These are phyloP conservation scores for Drosophila quasianomalipes DNA, from an alignment of 2,888 invertebrate species.

Conservation along the genomic window DNA sequence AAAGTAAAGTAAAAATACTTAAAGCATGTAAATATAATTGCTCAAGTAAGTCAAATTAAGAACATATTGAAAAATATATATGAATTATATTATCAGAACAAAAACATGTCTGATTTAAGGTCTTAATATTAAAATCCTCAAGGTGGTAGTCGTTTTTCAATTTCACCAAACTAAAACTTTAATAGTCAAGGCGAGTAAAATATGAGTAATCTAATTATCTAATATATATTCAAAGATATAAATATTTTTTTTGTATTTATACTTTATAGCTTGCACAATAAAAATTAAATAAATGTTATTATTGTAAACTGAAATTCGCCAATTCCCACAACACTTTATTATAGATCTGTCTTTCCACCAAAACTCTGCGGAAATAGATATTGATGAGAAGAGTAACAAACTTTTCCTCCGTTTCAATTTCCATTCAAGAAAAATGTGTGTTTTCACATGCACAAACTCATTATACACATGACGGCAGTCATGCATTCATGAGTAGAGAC, in stretches of 20 bases:
- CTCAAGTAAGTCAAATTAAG: too few species aligned
- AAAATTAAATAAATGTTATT: neutral
- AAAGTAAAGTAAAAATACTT: neutral
- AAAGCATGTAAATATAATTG: neutral
- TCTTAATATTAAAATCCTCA: neutral
- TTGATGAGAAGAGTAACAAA: neutral
- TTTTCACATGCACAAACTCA: conserved; percentile 10
- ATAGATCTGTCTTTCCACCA: neutral
- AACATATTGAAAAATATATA: neutral
- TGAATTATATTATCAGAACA: neutral
- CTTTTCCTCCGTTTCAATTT: conserved; percentile 1
- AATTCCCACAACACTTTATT: neutral
- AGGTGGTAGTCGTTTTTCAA: neutral
- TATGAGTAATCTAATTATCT: neutral
- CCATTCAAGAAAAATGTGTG: conserved; percentile 29
- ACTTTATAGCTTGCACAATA: neutral
- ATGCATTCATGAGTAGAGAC: conserved; percentile 32
- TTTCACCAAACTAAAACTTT: neutral
- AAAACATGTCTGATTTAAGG: neutral
- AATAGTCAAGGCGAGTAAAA: too few species aligned
- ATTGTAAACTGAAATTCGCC: neutral
- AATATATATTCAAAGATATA: neutral
- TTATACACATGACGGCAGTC: conserved; percentile 12
- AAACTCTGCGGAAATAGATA: neutral
- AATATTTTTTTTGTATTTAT: too few species aligned